Evolutionary conservation across 2,888 invertebrate species (phyloP).

Genomic region (Reticulitermes lucifugus): DNA sequence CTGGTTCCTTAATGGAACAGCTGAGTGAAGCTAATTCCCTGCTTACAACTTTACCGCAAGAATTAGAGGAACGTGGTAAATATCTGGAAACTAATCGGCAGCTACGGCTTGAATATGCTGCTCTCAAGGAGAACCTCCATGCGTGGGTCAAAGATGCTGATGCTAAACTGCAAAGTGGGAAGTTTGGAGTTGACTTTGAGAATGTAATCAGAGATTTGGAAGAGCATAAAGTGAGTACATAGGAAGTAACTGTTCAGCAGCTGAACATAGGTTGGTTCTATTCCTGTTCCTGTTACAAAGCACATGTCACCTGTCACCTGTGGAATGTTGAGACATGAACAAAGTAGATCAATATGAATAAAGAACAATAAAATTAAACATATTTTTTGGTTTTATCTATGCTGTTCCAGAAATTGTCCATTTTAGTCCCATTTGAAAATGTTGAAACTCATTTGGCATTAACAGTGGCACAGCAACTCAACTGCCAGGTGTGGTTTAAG

Average conservation of each 20-base stretch:
- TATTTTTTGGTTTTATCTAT: too few relatives aligned
- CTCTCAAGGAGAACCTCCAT: slow-evolving; percentile 80
- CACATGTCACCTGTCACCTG: too few relatives aligned
- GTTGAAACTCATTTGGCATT: too few relatives aligned
- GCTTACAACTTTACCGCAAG: slow-evolving; percentile 80
- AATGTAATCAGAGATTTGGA: slow-evolving; percentile 85
- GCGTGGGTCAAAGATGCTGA: slow-evolving; percentile 88
- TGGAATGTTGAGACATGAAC: too few relatives aligned
- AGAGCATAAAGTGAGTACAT: slow-evolving; percentile 76
- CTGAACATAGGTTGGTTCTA: not conserved
- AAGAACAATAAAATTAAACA: too few relatives aligned
- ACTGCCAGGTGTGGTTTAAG: too few relatives aligned
- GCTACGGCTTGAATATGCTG: slow-evolving; percentile 80
- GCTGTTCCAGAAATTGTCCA: too few relatives aligned
- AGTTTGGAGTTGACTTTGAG: slow-evolving; percentile 89
- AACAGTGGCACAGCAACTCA: too few relatives aligned
- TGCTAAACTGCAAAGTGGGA: slow-evolving; percentile 79
- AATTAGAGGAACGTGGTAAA: slow-evolving; percentile 82
- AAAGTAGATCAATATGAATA: too few relatives aligned
- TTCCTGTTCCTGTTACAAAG: not conserved
- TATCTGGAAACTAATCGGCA: slow-evolving; percentile 84
- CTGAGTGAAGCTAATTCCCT: slow-evolving; percentile 86
- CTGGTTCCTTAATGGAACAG: slow-evolving; percentile 84
- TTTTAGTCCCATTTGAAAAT: too few relatives aligned
- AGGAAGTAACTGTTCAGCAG: not conserved